Evolutionary conservation across 2,888 invertebrate species (phyloP).

Genomic region (Eretmocerus hayati): DNA sequence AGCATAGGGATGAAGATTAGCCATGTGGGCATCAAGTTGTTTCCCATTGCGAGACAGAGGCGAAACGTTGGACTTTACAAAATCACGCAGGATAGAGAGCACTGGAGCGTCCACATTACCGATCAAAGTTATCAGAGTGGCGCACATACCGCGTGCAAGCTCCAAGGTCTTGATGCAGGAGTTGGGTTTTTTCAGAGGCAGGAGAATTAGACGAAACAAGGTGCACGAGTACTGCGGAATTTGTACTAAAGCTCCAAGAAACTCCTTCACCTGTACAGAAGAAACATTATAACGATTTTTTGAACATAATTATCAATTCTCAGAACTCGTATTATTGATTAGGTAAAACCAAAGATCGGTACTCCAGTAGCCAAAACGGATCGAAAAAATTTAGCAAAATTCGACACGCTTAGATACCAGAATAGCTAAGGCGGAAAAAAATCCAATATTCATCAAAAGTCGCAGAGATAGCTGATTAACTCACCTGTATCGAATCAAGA

Average conservation of each 20-base stretch:
- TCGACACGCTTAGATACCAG: no score
- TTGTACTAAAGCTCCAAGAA: conserved; percentile 39
- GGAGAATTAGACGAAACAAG: conserved; percentile 41
- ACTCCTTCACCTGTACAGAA: conserved; percentile 34
- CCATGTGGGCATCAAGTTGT: conserved; percentile 31
- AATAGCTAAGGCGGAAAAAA: no score
- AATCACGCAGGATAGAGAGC: conserved; percentile 37
- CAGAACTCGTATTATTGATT: no score
- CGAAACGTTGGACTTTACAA: conserved; percentile 34
- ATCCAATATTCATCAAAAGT: no score
- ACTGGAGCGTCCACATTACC: conserved; percentile 42
- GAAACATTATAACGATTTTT: background rate
- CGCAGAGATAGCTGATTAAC: background rate
- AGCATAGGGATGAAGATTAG: conserved; percentile 33
- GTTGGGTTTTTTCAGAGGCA: conserved; percentile 38
- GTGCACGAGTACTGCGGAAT: conserved; percentile 45
- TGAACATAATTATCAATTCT: no score
- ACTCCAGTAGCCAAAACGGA: no score
- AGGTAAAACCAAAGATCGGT: no score
- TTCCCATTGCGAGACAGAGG: conserved; percentile 29
- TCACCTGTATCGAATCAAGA: conserved; percentile 40
- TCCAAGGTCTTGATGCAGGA: conserved; percentile 37
- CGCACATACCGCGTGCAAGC: conserved; percentile 39
- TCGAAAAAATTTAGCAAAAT: no score
- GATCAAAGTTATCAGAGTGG: conserved; percentile 38